Conservation (phyloP, 2,888 invertebrate species). For the Sesamia inferens region DNA sequence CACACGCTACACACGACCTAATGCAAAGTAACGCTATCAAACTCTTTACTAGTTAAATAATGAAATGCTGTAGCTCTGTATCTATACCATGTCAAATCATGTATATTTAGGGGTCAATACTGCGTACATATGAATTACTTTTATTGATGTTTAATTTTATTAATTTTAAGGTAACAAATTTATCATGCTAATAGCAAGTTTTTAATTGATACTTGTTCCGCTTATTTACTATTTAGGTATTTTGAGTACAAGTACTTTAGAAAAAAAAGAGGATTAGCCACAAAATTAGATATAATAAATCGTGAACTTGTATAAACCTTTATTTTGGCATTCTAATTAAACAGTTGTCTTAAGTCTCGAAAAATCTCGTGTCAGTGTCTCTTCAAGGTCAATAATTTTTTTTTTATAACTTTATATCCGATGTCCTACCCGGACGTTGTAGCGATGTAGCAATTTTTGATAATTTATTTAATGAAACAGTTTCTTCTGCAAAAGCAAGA, state of each 20-base stretch:
- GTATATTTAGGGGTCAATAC: not conserved
- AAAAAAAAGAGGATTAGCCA: not conserved
- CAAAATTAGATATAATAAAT: not conserved
- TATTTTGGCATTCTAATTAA: not conserved
- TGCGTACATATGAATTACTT: not conserved
- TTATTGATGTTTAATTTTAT: constrained; percentile 4
- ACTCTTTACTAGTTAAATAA: constrained; percentile 23
- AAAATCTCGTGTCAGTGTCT: not conserved
- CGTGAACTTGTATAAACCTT: not conserved
- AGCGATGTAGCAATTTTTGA: not conserved
- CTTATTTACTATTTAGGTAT: constrained; percentile 1
- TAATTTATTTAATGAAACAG: not conserved
- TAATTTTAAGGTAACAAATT: constrained; percentile 16
- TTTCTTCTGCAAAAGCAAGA: not conserved
- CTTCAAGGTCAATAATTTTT: not conserved
- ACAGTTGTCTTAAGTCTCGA: not conserved
- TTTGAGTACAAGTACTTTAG: not conserved
- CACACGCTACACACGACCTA: constrained; percentile 58
- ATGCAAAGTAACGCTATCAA: constrained; percentile 62
- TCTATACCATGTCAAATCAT: not conserved
- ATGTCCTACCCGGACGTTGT: not conserved
- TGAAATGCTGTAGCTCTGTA: constrained; percentile 1
- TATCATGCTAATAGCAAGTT: constrained; percentile 23
- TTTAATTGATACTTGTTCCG: constrained; percentile 17
- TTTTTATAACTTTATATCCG: not conserved